A percentile compares a stretch with the other conserved stretches of the same genome.
phyloP scores from a whole-genome alignment of 2,888 invertebrate genomes.

The Octonoba sinensis region DNA sequence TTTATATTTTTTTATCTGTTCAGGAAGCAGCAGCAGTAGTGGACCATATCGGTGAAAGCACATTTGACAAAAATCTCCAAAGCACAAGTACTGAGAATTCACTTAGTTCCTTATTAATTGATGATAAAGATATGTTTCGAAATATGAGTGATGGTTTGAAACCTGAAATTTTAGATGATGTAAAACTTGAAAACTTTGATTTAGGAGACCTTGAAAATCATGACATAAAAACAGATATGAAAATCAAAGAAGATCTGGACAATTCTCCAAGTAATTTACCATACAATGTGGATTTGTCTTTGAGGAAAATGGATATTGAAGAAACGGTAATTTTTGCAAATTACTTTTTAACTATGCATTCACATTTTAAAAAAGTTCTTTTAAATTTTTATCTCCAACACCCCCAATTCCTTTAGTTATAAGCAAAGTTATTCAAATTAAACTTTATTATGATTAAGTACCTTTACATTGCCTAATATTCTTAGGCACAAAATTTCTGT shows the following conservation, averaged over 20 bases:
- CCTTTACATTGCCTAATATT: too few species aligned
- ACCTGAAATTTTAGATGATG: conserved; percentile 18
- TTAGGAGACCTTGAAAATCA: conserved; percentile 26
- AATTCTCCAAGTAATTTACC: conserved; percentile 10
- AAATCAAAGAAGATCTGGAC: conserved; percentile 8
- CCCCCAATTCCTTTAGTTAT: too few species aligned
- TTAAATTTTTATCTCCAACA: too few species aligned
- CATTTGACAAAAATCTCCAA: conserved; percentile 18
- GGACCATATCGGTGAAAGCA: conserved; percentile 64
- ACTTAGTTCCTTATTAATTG: conserved; percentile 24
- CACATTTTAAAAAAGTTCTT: too few species aligned
- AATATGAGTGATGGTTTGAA: conserved; percentile 19
- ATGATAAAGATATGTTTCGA: conserved; percentile 41
- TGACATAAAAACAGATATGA: neutral
- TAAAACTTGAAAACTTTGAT: conserved; percentile 20
- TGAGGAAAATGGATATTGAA: conserved; percentile 34
- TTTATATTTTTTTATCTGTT: neutral
- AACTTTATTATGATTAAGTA: neutral
- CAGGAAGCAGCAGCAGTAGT: conserved; percentile 67
- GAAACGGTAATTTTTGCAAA: conserved; percentile 25
- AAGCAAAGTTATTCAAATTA: neutral
- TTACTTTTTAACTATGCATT: neutral
- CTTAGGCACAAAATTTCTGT: too few species aligned
- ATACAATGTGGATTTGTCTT: conserved; percentile 27
- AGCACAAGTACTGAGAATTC: conserved; percentile 30